These are phyloP conservation scores for Eleutherodactylus coqui DNA, from an alignment of 2,797 vertebrate species.

Conservation along the genomic window DNA sequence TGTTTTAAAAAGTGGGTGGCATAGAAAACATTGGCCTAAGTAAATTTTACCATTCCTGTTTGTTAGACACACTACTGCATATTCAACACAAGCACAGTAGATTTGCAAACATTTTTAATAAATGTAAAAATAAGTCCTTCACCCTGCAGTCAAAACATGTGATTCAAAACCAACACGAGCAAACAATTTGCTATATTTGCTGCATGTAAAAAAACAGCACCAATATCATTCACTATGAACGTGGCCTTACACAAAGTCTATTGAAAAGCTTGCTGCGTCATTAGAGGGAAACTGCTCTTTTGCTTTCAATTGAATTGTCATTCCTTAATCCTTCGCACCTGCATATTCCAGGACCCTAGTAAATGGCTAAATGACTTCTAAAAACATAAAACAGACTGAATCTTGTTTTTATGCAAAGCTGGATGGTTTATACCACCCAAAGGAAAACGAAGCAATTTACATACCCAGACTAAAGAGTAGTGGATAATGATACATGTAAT, in stretches of 20 bases:
- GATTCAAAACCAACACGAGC: neutral
- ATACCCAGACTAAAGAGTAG: conserved; percentile 29
- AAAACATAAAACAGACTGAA: conserved; percentile 66
- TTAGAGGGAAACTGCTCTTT: neutral
- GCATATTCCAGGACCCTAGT: conserved; percentile 64
- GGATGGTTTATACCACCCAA: conserved; percentile 54
- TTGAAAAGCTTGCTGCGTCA: neutral
- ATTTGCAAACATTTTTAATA: too few relatives aligned
- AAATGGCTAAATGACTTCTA: conserved; percentile 65
- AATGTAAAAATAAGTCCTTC: neutral
- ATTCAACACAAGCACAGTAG: too few relatives aligned
- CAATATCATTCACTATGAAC: neutral
- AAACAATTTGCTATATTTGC: neutral
- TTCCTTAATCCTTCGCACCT: conserved; percentile 63
- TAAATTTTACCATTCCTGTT: too few relatives aligned
- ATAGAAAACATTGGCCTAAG: too few relatives aligned
- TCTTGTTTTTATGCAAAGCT: conserved; percentile 58
- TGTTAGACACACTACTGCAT: too few relatives aligned
- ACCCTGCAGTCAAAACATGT: neutral
- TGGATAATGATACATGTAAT: conserved; percentile 14
- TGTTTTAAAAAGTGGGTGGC: too few relatives aligned
- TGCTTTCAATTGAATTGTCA: conserved; percentile 41
- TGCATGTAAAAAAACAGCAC: neutral
- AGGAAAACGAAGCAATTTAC: conserved; percentile 45
- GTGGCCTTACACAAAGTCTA: neutral